A percentile compares a stretch with the other conserved stretches of the same genome.
Conservation (phyloP, 2,888 invertebrate species). For the Sipha maydis region DNA sequence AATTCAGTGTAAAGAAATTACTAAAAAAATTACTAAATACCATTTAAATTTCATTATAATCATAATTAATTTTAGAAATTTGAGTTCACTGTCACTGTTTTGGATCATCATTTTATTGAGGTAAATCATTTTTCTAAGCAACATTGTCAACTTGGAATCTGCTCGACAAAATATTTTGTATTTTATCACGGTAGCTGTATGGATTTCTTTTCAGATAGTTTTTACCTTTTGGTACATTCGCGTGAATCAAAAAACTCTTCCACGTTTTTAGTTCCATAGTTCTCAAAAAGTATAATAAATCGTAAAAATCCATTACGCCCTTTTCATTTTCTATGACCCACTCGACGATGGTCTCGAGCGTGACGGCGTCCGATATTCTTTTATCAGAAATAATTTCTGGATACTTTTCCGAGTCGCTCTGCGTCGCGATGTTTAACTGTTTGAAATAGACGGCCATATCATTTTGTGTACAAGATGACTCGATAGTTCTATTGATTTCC, state of each 20-base stretch:
- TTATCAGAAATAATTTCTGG: neutral
- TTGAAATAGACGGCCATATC: neutral
- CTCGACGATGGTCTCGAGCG: neutral
- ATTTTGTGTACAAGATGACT: neutral
- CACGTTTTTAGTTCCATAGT: neutral
- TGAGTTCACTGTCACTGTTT: no score
- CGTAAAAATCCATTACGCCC: neutral
- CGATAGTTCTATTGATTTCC: neutral
- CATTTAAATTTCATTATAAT: no score
- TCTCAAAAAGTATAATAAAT: neutral
- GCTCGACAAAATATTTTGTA: neutral
- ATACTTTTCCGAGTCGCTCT: no score
- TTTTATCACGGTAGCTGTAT: neutral
- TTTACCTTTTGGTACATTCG: neutral
- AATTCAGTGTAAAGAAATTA: no score
- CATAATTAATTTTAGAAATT: neutral
- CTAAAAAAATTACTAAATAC: no score
- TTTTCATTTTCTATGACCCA: neutral
- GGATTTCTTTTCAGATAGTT: neutral
- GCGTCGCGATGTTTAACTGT: accelerated
- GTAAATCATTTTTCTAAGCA: neutral
- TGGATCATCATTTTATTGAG: no score
- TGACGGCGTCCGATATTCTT: accelerated
- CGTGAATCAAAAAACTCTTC: neutral
- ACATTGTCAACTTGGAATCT: neutral